Evolutionary conservation across 2,888 invertebrate species (phyloP).

Genomic region (Entomobrya proxima): DNA sequence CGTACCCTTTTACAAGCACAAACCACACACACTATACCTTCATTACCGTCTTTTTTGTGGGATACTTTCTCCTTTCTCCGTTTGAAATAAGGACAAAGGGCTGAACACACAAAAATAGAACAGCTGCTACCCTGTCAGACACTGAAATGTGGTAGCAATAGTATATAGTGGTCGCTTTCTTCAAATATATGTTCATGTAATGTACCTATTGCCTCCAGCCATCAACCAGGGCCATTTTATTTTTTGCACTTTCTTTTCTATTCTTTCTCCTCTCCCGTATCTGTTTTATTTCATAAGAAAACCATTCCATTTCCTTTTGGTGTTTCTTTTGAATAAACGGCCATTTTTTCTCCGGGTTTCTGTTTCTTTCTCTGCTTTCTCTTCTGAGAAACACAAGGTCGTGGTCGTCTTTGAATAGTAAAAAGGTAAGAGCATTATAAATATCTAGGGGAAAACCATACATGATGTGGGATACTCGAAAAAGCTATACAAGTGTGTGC

Average conservation of each 20-base stretch:
- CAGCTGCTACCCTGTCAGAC: constrained; percentile 28
- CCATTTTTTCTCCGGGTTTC: neutral
- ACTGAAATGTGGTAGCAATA: too few relatives aligned
- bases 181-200: neutral
- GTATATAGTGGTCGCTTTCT: neutral
- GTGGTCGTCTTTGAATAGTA: constrained; percentile 47
- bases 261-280: neutral
- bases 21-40: neutral
- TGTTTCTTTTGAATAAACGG: constrained; percentile 9
- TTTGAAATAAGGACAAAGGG: constrained; percentile 20
- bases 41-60: neutral
- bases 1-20: neutral
- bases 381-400: constrained; percentile 54
- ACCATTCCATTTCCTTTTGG: constrained; percentile 2
- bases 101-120: constrained; percentile 18
- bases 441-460: neutral
- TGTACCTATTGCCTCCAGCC: neutral
- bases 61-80: neutral
- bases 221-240: neutral
- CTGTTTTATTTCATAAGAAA: neutral
- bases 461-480: too few relatives aligned
- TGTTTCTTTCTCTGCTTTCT: neutral
- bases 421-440: neutral
- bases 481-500: neutral
- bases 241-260: neutral